Evolutionary conservation across 2,113 vertebrate species (phyloP), one percentile per base, ranked within the genome.

Genomic region (Pycnonotus jocosus): DNA sequence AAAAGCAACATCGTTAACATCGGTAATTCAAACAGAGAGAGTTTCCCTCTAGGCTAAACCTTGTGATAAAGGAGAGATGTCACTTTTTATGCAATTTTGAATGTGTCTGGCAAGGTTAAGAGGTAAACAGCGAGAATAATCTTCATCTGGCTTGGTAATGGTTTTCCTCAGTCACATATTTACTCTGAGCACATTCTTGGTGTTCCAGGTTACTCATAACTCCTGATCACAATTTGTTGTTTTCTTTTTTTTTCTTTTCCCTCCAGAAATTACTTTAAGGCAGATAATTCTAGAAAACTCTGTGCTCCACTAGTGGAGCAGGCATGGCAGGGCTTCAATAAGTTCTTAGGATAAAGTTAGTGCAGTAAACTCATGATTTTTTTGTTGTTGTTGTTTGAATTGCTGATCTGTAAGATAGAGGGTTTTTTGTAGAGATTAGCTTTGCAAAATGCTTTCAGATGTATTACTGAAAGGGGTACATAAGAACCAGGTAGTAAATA

Each of bases 31-130:
- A 82, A 90, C 56, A 25, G 56, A 68, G 62, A 74, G 61, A 35
- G 20, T 72, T 97, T 86, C 64, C 90, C 94, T 92, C 62, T 38
- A 51, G 96, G 94, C 94, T 95, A 95, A 93, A 82, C 44, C 60
- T 78, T 92, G 76, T 62, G 76, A 92, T 93, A 85, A 92, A 96
- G 81, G 60, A 74, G 70, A 72, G 28, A 77, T 93, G 90, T 70
- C 87, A 81, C 35, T 95, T 92, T 33, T 76, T 92, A 51, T 18
- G 84, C 58, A 60, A 57, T 88, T 86, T 45, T 50, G 71, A 96
- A 93, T 53, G 45, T 70, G 70, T 86, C 86, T 95, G 79, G 64
- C 69, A 64, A 92, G 84, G 54, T 69, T 87, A 90, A 86, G 79
- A 87, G 58, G 81, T 95, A 94, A 94, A 94, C 68, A 95, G 45